A percentile compares a stretch with the other conserved stretches of the same genome.
Evolutionary conservation across 2,888 invertebrate species (phyloP).

Genomic region (Acrobasis repandana): DNA sequence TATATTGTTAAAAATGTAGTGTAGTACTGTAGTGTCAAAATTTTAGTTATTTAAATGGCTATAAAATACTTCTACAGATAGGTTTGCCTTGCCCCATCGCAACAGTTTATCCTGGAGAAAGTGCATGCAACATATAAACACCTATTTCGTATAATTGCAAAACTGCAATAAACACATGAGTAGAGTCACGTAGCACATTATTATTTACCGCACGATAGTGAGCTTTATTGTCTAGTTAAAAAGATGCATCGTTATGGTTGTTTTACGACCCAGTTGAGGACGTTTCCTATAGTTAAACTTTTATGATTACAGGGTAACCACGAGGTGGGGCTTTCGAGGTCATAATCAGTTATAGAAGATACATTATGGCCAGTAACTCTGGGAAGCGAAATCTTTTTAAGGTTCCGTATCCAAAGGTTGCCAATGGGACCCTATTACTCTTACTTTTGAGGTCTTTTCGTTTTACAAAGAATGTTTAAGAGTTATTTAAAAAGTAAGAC

Average conservation of each 20-base stretch:
- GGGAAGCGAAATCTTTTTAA: too few relatives aligned
- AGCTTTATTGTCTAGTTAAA: not conserved
- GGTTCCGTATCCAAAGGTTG: too few relatives aligned
- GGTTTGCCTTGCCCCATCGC: not conserved
- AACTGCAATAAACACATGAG: not conserved
- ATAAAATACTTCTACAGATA: too few relatives aligned
- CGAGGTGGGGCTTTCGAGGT: not conserved
- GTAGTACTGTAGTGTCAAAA: too few relatives aligned
- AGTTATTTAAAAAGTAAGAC: too few relatives aligned
- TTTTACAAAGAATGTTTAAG: too few relatives aligned
- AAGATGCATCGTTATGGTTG: not conserved
- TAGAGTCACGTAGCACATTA: not conserved
- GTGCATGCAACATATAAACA: not conserved
- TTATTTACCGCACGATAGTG: not conserved
- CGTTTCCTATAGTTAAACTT: not conserved
- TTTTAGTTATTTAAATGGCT: too few relatives aligned
- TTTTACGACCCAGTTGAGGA: conserved; percentile 1
- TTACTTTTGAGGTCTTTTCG: too few relatives aligned
- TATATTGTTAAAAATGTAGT: too few relatives aligned
- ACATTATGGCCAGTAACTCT: too few relatives aligned
- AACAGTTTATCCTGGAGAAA: not conserved
- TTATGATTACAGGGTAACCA: conserved; percentile 8
- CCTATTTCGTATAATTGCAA: not conserved
- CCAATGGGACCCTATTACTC: too few relatives aligned
- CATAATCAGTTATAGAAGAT: not conserved